Base-by-base conservation (phyloP, 2,797 vertebrate species). In the Podarcis siculus region DNA sequence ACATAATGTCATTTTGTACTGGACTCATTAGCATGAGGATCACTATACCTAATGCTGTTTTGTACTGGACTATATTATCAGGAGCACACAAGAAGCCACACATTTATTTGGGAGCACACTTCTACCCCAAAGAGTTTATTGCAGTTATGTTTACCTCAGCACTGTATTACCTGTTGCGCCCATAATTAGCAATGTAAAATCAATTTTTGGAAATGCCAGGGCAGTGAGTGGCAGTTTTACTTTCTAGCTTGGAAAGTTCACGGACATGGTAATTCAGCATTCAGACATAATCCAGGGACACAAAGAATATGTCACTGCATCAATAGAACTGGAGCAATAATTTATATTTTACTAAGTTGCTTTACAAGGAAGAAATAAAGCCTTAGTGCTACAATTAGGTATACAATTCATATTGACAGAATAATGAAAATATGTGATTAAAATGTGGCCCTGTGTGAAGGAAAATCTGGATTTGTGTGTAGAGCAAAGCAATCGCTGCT, bases 181-280 rank as follows among this genome's bases (percentile, higher is more conserved):
- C 37, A 88, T 37, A 88, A 73, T 85, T 87, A 87, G 83, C 87
- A 88, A 9, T 27, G 75, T 10, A 71, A 0, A 88, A 87, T 88
- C 89, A 92, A 9, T 82, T 2, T 73, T 90, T 90, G 92, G 71
- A 89, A 95, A 93, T 87, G 88, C 35, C 87, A 80, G 2, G 69
- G n/a, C 37, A 82, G 90, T 83, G 19, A 91, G 82, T 45, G 79
- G 10, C 13, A 79, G 45, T 39, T 83, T 72, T 86, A 49, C 55
- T 91, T 86, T 89, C 12, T 89, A 45, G 85, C 93, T 90, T 79
- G 76, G 64, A 58, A 87, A 19, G 7, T 23, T 86, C 84, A 95
- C 85, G 86, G 79, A 87, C 64, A 79, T 32, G 66, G 8, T 64
- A 78, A 80, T 82, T 90, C 88, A 86, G 80, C 75, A 86, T 83